phyloP scores from a whole-genome alignment of 1,140 invertebrate species.

The Magallana angulata region DNA sequence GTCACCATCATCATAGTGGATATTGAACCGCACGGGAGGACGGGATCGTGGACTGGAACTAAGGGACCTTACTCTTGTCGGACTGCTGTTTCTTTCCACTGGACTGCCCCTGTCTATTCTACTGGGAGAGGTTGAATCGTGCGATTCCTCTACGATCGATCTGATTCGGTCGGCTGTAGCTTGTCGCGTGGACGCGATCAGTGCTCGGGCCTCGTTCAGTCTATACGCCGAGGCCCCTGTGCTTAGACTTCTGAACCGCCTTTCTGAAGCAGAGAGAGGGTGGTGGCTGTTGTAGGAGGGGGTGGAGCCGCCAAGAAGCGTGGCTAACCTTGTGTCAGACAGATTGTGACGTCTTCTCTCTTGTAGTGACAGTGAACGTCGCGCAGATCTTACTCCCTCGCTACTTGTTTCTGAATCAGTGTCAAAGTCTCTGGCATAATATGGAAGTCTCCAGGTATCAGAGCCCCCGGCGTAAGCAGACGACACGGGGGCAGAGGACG shows the following conservation, averaged over 20 bases:
- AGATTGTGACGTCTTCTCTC: conserved; percentile 63
- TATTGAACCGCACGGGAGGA: conserved; percentile 62
- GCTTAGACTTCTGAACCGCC: conserved; percentile 45
- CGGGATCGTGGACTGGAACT: conserved; percentile 48
- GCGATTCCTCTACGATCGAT: conserved; percentile 39
- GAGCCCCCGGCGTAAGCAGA: background rate
- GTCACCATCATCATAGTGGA: conserved; percentile 49
- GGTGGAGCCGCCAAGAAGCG: conserved; percentile 42
- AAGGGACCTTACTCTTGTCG: conserved; percentile 40
- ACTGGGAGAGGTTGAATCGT: background rate
- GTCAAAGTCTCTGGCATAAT: background rate
- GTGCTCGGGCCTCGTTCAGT: conserved; percentile 35
- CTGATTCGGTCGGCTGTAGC: background rate
- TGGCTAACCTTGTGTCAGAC: conserved; percentile 67
- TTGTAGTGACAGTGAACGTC: conserved; percentile 43
- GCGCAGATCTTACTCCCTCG: background rate
- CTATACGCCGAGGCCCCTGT: conserved; percentile 37
- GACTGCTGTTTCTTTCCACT: background rate
- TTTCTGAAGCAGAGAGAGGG: background rate
- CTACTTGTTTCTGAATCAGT: conserved; percentile 30
- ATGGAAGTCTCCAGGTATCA: background rate
- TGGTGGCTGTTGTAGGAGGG: background rate
- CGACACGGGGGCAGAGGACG: background rate
- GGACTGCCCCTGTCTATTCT: conserved; percentile 35
- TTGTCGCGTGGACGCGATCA: conserved; percentile 24